Base-by-base conservation (phyloP, 2,113 vertebrate species). In the Cyprinodon tularosa region DNA sequence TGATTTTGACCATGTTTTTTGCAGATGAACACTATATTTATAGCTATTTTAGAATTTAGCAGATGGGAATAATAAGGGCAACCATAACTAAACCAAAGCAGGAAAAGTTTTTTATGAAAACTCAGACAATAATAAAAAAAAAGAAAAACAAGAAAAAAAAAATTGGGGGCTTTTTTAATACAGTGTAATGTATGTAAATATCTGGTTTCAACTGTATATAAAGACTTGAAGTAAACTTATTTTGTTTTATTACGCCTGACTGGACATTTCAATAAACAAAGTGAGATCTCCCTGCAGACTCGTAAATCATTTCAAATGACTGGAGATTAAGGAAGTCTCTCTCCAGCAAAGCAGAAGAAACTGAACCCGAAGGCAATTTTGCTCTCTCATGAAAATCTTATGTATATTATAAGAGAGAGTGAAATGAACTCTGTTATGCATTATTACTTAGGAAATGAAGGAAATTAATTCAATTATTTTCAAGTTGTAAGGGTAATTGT, bases 381-480 rank as follows among this genome's bases (percentile, higher is more conserved):
- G 60, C 80, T 76, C 76, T 79, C 74, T 60, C 14, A 73, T 77
- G 81, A 72, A 83, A 85, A 76, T 59, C 68, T 12, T 74, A 67
- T 71, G 59, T 86, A 71, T 80, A 82, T 79, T 71, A 68, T 80
- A 77, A 72, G 57, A 81, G 57, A 45, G 61, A 50, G 15, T 68
- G 71, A 80, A 80, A 67, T 63, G 40, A 87, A 87, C 77, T 84
- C 67, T 76, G 90, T 80, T 89, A 80, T 89, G 89, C 90, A 68
- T 93, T 94, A 92, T 90, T 92, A 90, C 88, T 87, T 90, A 89
- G 87, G 91, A 92, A 94, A 91, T 94, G 91, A 91, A 89, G 89
- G 86, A 90, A 93, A 94, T 93, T 91, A 94, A 93, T 93, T 92
- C 81, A 93, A 93, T 93, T 92, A 92, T 93, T 89, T 91, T 92